Conservation (phyloP, 2,113 vertebrate species). For the Lathamus discolor region DNA sequence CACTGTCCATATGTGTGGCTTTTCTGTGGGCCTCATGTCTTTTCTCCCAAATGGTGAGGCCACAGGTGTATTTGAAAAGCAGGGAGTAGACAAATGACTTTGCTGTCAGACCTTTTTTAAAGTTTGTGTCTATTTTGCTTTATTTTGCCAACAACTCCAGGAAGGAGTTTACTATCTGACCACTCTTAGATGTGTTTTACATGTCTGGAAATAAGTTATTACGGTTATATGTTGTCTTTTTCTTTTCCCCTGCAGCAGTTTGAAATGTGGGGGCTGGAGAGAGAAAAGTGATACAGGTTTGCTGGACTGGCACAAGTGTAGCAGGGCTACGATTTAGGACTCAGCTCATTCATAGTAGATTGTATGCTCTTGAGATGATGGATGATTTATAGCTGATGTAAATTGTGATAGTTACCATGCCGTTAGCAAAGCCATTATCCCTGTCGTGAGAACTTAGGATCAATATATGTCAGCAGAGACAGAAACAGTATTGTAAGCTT, state of each 20-base stretch:
- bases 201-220: constrained; percentile 30
- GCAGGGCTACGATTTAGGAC: constrained; percentile 24
- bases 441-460: not conserved
- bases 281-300: not conserved
- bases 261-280: not conserved
- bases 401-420: constrained; percentile 33
- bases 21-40: not conserved
- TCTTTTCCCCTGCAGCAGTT: not conserved
- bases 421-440: constrained; percentile 55
- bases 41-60: not conserved
- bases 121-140: not conserved
- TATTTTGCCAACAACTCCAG: not conserved
- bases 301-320: not conserved
- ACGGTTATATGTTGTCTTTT: not conserved
- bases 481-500: not conserved
- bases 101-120: not conserved
- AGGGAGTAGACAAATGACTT: not conserved
- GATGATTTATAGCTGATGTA: constrained; percentile 44
- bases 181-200: constrained; percentile 28
- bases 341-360: constrained; percentile 13
- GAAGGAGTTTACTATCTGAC: not conserved
- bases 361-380: constrained; percentile 1
- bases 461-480: constrained; percentile 17
- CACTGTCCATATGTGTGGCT: not conserved
- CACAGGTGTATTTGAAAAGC: not conserved